Evolutionary conservation across 2,113 vertebrate genomes (phyloP).

Genomic region (Gobio gobio): DNA sequence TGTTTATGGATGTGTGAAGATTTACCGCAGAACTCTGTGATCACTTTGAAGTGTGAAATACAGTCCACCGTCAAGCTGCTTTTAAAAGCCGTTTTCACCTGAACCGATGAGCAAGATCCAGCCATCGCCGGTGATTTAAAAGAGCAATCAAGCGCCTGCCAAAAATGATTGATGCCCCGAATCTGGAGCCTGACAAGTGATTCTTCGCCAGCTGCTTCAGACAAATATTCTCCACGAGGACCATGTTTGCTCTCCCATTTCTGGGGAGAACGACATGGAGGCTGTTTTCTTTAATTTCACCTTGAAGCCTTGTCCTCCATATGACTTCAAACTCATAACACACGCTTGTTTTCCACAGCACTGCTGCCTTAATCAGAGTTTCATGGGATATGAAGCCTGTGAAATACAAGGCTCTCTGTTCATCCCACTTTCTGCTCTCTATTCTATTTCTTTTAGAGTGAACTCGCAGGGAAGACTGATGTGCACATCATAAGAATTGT

Average conservation of each 20-base stretch:
- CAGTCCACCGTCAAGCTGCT: constrained; percentile 56
- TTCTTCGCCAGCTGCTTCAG: constrained; percentile 71
- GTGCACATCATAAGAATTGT: constrained; percentile 18
- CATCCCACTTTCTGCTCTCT: constrained; percentile 26
- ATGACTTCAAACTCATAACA: constrained; percentile 64
- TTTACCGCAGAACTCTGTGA: constrained; percentile 64
- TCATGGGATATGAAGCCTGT: constrained; percentile 28
- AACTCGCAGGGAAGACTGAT: constrained; percentile 18
- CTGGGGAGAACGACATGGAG: constrained; percentile 58
- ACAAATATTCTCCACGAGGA: constrained; percentile 67
- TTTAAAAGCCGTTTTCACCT: constrained; percentile 59
- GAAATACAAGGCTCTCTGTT: constrained; percentile 33
- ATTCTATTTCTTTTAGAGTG: constrained; percentile 33
- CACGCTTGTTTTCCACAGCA: constrained; percentile 55
- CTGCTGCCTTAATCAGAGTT: constrained; percentile 36
- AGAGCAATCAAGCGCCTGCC: constrained; percentile 75
- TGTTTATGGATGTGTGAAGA: constrained; percentile 61
- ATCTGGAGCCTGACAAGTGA: constrained; percentile 69
- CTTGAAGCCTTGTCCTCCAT: constrained; percentile 68
- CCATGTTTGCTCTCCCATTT: constrained; percentile 53
- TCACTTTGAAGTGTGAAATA: constrained; percentile 69
- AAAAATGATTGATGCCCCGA: constrained; percentile 74
- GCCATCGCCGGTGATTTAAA: constrained; percentile 75
- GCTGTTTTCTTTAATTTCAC: constrained; percentile 67
- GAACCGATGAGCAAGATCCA: constrained; percentile 74